phyloP scores from a whole-genome alignment of 1,140 invertebrate species.

The Trialeurodes vaporariorum region DNA sequence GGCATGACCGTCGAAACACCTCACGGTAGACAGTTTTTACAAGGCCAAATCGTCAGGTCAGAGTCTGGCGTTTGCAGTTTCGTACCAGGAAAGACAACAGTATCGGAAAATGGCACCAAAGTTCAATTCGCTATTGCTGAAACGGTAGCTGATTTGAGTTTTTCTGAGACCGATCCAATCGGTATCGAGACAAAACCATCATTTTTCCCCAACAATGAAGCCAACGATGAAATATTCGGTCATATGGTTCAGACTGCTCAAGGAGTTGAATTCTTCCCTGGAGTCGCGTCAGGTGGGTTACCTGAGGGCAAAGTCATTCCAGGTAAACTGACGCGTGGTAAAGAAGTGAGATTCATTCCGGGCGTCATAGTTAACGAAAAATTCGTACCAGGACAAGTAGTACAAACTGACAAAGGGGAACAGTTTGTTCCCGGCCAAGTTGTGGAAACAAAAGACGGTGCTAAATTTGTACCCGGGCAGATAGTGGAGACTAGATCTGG shows the following conservation, averaged over 20 bases:
- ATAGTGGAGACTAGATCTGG: conserved; percentile 53
- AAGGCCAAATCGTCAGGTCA: conserved; percentile 49
- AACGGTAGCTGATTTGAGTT: conserved; percentile 42
- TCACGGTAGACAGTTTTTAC: conserved; percentile 49
- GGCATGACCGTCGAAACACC: conserved; percentile 51
- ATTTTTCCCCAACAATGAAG: conserved; percentile 12
- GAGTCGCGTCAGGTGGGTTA: conserved; percentile 34
- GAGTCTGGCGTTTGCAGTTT: conserved; percentile 42
- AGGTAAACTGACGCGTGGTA: conserved; percentile 48
- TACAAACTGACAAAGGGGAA: conserved; percentile 53
- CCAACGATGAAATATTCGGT: conserved; percentile 47
- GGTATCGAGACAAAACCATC: conserved; percentile 14
- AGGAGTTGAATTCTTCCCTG: conserved; percentile 57
- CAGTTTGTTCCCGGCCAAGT: conserved; percentile 51
- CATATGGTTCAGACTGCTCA: conserved; percentile 53
- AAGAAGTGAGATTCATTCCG: conserved; percentile 51
- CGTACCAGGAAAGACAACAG: conserved; percentile 42
- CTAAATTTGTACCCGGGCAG: conserved; percentile 58
- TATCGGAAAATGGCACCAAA: conserved; percentile 38
- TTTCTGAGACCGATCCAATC: conserved; percentile 29
- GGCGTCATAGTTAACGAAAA: conserved; percentile 50
- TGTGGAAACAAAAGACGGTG: conserved; percentile 40
- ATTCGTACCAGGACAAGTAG: conserved; percentile 57
- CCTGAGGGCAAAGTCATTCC: conserved; percentile 49
- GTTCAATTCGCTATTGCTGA: conserved; percentile 47